phyloP scores from a whole-genome alignment of 2,797 vertebrate species.

The Tenualosa ilisha region DNA sequence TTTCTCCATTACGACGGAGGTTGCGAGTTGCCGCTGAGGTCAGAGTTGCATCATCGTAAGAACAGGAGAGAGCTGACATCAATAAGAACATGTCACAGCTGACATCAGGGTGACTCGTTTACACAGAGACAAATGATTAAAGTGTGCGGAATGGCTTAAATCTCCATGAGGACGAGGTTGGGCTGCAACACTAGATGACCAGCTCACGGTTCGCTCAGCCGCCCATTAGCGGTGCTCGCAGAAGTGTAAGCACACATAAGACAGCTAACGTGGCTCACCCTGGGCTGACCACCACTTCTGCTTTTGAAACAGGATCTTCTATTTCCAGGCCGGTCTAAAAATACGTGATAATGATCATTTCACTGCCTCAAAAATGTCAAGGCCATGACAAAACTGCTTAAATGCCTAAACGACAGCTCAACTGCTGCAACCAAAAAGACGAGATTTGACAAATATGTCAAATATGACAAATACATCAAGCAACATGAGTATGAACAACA shows the following conservation, averaged over 20 bases:
- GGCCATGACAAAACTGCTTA: no score
- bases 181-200: neutral
- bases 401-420: neutral
- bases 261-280: neutral
- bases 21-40: neutral
- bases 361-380: neutral
- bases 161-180: neutral
- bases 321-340: neutral
- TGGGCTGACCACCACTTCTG: neutral
- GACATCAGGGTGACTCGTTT: neutral
- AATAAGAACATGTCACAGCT: neutral
- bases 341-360: neutral
- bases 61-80: neutral
- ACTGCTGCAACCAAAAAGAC: no score
- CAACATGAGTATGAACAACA: neutral
- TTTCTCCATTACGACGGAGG: neutral
- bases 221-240: neutral
- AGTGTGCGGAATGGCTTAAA: slow-evolving; percentile 15
- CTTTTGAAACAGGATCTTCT: neutral
- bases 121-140: neutral
- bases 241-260: neutral
- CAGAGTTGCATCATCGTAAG: neutral
- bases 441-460: no score
- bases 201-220: neutral
- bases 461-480: no score